These are phyloP conservation scores for Drosophila subquinaria DNA, from an alignment of 2,888 invertebrate species.

Conservation along the genomic window DNA sequence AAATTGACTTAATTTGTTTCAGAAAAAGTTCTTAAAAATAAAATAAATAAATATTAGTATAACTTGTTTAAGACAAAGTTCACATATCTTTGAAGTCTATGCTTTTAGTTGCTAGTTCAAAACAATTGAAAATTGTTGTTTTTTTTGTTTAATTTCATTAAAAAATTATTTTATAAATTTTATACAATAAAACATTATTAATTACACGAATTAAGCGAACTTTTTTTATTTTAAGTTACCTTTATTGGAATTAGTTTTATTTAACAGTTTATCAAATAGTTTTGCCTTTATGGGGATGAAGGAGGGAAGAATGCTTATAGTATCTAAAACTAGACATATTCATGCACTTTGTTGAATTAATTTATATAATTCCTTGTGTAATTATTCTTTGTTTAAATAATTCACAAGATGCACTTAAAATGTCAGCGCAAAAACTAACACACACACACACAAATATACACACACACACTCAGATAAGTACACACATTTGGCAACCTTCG, in stretches of 20 bases:
- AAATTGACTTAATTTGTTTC: not conserved
- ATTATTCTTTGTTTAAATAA: constrained; percentile 81
- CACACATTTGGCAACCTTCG: constrained; percentile 58
- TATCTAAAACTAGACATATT: constrained; percentile 47
- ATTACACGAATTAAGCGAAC: too few species aligned
- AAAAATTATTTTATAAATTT: too few species aligned
- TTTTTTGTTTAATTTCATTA: too few species aligned
- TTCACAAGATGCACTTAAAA: constrained; percentile 80
- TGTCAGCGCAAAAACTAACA: constrained; percentile 70
- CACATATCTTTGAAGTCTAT: too few species aligned
- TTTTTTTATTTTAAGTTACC: too few species aligned
- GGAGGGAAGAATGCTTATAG: not conserved
- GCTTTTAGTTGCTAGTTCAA: too few species aligned
- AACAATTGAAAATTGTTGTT: too few species aligned
- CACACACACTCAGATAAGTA: constrained; percentile 3
- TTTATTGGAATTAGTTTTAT: too few species aligned
- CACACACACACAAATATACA: constrained; percentile 15
- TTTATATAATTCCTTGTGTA: constrained; percentile 68
- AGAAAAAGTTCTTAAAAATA: too few species aligned
- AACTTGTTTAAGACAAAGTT: too few species aligned
- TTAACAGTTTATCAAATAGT: not conserved
- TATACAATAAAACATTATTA: too few species aligned
- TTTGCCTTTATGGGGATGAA: not conserved
- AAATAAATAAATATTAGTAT: too few species aligned
- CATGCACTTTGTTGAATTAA: constrained; percentile 71